Evolutionary conservation across 2,797 vertebrate genomes (phyloP).

Genomic region (Cyprinodon diabolis): DNA sequence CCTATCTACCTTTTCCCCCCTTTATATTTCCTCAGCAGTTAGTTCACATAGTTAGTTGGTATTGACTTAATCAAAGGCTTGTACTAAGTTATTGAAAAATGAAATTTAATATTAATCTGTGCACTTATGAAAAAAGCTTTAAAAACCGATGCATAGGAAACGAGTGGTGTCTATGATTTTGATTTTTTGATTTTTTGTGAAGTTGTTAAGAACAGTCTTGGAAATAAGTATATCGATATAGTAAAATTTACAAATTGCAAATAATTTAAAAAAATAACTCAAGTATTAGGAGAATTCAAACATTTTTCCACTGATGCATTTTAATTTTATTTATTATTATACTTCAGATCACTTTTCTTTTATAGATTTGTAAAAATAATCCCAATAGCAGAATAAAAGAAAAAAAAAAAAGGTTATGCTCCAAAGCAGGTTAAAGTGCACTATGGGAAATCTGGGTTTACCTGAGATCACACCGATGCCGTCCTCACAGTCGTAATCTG

Average conservation of each 20-base stretch:
- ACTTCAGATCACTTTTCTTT: background rate
- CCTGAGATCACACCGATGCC: conserved; percentile 94
- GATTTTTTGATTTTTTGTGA: no score
- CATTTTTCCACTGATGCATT: background rate
- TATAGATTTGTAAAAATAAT: background rate
- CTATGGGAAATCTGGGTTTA: conserved; percentile 60
- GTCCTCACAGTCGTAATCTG: conserved; percentile 95
- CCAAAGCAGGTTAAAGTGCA: conserved; percentile 2
- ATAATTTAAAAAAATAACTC: background rate
- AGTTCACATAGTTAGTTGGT: no score
- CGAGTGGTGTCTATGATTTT: no score
- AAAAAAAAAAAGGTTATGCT: no score
- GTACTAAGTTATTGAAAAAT: no score
- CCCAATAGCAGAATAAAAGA: no score
- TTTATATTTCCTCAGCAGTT: no score
- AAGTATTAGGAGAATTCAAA: background rate
- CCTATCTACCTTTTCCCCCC: no score
- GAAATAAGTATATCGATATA: background rate
- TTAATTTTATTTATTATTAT: background rate
- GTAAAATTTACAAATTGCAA: background rate
- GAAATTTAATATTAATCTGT: no score
- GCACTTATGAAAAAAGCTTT: background rate
- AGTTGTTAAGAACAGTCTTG: no score
- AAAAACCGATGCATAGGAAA: background rate
- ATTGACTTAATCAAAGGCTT: no score